phyloP scores from a whole-genome alignment of 2,888 invertebrate species.

The Rhamphomyia laevipes region DNA sequence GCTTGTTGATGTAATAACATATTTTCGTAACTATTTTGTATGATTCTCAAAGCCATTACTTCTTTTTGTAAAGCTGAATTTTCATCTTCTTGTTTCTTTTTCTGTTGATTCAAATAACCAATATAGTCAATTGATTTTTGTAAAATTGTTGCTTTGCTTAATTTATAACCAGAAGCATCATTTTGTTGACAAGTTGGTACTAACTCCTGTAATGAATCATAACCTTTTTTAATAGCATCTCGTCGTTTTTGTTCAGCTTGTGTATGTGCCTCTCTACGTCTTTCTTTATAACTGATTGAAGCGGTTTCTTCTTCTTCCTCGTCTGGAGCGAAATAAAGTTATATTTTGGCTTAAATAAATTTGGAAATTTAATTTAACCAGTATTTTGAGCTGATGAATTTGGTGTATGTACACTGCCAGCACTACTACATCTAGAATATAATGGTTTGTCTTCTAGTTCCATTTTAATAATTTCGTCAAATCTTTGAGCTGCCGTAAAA shows the following conservation, averaged over 20 bases:
- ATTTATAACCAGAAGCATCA: constrained; percentile 83
- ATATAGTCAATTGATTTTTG: constrained; percentile 92
- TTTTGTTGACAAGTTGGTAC: constrained; percentile 91
- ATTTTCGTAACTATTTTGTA: constrained; percentile 91
- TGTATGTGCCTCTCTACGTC: constrained; percentile 89
- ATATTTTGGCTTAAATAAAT: too few species aligned
- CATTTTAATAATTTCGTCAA: constrained; percentile 12
- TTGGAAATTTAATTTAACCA: constrained; percentile 36
- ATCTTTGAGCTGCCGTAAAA: neutral
- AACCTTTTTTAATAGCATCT: constrained; percentile 95
- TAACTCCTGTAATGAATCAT: constrained; percentile 83
- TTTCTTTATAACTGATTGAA: constrained; percentile 74
- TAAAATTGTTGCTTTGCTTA: constrained; percentile 86
- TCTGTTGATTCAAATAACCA: constrained; percentile 81
- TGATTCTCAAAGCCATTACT: constrained; percentile 83
- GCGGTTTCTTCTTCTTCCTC: constrained; percentile 50
- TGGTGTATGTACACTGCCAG: constrained; percentile 66
- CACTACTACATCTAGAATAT: constrained; percentile 64
- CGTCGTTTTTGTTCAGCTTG: constrained; percentile 92
- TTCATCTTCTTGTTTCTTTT: constrained; percentile 91
- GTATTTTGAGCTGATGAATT: constrained; percentile 72
- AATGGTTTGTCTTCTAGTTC: constrained; percentile 45
- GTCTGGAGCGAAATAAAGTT: constrained; percentile 31
- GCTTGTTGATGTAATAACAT: constrained; percentile 93
- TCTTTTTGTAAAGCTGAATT: constrained; percentile 80